Evolutionary conservation across 1,140 invertebrate genomes (phyloP).

Genomic region (Palaemon carinicauda): DNA sequence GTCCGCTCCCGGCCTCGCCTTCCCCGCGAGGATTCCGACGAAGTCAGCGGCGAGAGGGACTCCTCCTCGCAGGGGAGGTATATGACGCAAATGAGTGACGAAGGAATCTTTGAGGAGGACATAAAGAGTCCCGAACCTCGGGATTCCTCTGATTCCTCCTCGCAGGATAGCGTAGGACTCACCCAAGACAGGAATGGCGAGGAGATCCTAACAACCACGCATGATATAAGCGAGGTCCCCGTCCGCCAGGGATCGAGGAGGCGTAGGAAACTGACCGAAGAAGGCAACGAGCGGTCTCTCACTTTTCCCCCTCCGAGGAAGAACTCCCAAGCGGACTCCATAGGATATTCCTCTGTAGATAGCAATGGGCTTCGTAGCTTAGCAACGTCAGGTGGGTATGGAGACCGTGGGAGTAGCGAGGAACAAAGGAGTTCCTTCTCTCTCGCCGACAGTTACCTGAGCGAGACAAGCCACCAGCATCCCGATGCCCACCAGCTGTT

Average conservation of each 20-base stretch:
- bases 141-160: slow-evolving; percentile 57
- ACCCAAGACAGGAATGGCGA: slow-evolving; percentile 18
- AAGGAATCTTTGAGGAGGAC: slow-evolving; percentile 37
- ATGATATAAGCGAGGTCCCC: not conserved
- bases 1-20: slow-evolving; percentile 49
- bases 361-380: slow-evolving; percentile 36
- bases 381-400: slow-evolving; percentile 7
- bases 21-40: slow-evolving; percentile 48
- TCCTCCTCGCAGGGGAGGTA: not conserved
- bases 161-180: slow-evolving; percentile 55
- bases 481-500: slow-evolving; percentile 22
- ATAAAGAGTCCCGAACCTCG: slow-evolving; percentile 29
- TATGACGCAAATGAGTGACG: slow-evolving; percentile 42
- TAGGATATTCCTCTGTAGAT: slow-evolving; percentile 38
- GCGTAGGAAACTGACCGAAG: slow-evolving; percentile 14
- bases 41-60: slow-evolving; percentile 39
- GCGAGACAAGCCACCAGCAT: not conserved
- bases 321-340: slow-evolving; percentile 1
- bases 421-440: slow-evolving; percentile 46
- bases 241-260: slow-evolving; percentile 29
- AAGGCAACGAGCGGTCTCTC: slow-evolving; percentile 15
- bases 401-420: slow-evolving; percentile 4
- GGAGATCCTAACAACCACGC: not conserved
- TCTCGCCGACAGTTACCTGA: slow-evolving; percentile 32
- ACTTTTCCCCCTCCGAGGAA: slow-evolving; percentile 26